phyloP scores from a whole-genome alignment of 2,888 invertebrate genomes.

The Lycia hirtaria region DNA sequence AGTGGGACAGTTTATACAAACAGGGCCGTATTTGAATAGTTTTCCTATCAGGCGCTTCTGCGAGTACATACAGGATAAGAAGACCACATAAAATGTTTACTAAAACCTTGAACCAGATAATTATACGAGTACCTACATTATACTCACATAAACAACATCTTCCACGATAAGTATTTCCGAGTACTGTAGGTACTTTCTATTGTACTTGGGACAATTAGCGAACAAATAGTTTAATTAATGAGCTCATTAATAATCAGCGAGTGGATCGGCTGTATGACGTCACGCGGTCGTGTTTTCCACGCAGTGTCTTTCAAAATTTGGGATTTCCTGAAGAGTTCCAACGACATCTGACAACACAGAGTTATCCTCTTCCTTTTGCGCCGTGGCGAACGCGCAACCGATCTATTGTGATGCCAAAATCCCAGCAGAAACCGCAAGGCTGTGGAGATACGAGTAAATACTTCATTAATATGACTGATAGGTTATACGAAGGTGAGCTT shows the following conservation, averaged over 20 bases:
- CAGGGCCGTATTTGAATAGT: neutral
- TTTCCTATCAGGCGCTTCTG: neutral
- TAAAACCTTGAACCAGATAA: no score
- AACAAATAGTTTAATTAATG: neutral
- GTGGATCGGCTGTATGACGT: conserved; percentile 14
- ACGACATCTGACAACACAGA: conserved; percentile 16
- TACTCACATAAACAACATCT: no score
- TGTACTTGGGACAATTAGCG: neutral
- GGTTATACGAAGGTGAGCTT: neutral
- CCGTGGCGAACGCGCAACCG: no score
- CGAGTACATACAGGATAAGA: no score
- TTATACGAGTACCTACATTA: no score
- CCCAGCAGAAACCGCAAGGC: conserved; percentile 1
- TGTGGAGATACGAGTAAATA: neutral
- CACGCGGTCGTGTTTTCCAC: conserved; percentile 12
- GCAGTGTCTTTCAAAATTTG: conserved; percentile 6
- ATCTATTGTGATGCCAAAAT: neutral
- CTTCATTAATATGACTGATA: neutral
- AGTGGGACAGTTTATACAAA: no score
- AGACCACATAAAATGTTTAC: no score
- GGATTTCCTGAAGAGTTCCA: conserved; percentile 16
- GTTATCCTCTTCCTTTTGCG: conserved; percentile 10
- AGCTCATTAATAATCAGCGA: conserved; percentile 1
- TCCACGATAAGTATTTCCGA: no score
- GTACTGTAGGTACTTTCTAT: no score